Conservation (phyloP, 2,797 vertebrate genomes). For the Neosalanx taihuensis region DNA sequence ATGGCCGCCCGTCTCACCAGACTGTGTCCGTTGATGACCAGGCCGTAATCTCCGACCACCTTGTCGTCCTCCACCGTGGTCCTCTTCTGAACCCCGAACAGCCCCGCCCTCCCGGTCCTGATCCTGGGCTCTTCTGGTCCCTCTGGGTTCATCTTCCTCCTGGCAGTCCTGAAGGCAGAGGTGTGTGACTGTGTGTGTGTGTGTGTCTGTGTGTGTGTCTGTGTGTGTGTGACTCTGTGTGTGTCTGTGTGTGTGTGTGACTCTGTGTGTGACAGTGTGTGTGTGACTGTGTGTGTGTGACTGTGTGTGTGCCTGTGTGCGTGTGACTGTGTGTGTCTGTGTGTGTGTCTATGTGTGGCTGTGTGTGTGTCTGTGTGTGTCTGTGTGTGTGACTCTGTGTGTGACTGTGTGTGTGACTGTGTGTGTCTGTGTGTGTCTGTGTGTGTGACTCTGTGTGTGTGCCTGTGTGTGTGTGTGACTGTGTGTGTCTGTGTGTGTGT, state of each 20-base stretch:
- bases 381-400: not conserved
- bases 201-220: not conserved
- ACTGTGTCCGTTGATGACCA: conserved; percentile 90
- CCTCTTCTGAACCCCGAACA: conserved; percentile 58
- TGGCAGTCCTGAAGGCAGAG: conserved; percentile 73
- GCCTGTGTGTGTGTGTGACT: not conserved
- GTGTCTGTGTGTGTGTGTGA: not conserved
- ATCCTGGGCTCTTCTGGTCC: conserved; percentile 65
- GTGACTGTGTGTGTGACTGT: no score
- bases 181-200: not conserved
- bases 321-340: not conserved
- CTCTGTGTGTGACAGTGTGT: no score
- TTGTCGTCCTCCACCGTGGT: conserved; percentile 76
- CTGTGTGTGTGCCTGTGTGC: no score
- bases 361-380: not conserved
- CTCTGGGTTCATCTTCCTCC: conserved; percentile 79
- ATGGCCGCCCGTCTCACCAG: conserved; percentile 75
- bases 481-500: no score
- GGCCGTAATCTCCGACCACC: conserved; percentile 76
- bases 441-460: no score
- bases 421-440: not conserved
- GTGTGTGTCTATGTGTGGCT: no score
- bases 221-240: not conserved
- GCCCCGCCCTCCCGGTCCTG: conserved; percentile 47
- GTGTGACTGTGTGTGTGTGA: no score